Evolutionary conservation across 2,797 vertebrate species (phyloP).

Genomic region (Tragopan temminckii): DNA sequence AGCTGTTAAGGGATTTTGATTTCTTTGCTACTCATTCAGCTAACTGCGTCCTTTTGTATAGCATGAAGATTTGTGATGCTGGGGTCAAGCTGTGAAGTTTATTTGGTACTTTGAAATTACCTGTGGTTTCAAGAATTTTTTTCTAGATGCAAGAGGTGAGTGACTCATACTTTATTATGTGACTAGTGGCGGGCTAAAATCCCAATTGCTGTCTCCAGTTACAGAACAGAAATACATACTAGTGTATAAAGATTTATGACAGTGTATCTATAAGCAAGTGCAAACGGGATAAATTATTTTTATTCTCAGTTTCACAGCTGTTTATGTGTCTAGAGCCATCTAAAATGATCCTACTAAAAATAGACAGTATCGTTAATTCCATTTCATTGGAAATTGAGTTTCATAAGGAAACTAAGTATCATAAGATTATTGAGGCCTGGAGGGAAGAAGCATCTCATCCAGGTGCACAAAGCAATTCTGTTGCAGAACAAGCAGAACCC

Average conservation of each 20-base stretch:
- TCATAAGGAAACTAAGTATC: constrained; percentile 13
- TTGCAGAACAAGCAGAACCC: background rate
- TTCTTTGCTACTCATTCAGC: background rate
- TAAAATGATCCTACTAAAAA: constrained; percentile 21
- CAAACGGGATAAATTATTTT: constrained; percentile 31
- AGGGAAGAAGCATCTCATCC: background rate
- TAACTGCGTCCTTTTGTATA: background rate
- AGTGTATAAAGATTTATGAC: background rate
- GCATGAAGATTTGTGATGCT: background rate
- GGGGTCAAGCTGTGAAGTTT: background rate
- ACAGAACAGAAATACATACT: background rate
- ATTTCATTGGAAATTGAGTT: constrained; percentile 46
- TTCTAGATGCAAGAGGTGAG: background rate
- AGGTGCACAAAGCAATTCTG: background rate
- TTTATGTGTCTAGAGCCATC: constrained; percentile 38
- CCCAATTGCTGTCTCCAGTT: background rate
- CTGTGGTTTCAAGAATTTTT: background rate
- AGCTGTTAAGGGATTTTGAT: background rate
- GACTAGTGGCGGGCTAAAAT: background rate
- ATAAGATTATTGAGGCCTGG: background rate
- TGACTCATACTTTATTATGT: background rate
- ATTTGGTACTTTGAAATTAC: background rate
- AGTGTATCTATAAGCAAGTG: background rate
- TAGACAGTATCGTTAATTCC: constrained; percentile 4
- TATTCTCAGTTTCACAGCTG: constrained; percentile 22